phyloP scores from a whole-genome alignment of 2,113 vertebrate species.

The Hyperopisus bebe region DNA sequence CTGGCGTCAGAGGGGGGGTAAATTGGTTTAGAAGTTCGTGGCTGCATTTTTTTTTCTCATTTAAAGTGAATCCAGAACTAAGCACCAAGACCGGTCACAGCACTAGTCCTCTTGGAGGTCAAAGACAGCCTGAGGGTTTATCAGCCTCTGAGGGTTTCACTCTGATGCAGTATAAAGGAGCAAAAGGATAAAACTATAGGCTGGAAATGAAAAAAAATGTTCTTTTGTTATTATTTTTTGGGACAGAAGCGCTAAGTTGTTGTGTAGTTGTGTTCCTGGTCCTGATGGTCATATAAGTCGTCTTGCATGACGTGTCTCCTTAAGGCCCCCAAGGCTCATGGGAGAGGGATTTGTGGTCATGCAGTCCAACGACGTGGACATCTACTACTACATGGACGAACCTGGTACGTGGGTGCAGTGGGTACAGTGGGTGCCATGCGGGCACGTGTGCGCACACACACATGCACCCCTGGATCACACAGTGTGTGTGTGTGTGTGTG shows the following conservation, averaged over 20 bases:
- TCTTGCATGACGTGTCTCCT: background rate
- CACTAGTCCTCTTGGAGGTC: background rate
- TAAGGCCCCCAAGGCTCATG: constrained; percentile 90
- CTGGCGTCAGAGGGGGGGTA: background rate
- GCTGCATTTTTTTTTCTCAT: background rate
- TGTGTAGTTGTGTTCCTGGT: background rate
- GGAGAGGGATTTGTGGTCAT: constrained; percentile 98
- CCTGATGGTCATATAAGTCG: background rate
- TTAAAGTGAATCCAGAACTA: background rate
- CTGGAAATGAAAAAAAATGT: background rate
- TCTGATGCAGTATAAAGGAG: background rate
- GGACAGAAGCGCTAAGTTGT: background rate
- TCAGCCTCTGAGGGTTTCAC: background rate
- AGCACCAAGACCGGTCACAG: background rate
- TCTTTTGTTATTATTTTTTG: background rate
- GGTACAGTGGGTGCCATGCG: background rate
- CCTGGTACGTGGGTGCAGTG: constrained; percentile 66
- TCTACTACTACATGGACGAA: constrained; percentile 98
- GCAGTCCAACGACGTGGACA: constrained; percentile 98
- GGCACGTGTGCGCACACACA: background rate
- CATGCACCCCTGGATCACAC: background rate
- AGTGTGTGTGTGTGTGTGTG: constrained; percentile 4
- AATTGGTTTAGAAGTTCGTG: background rate
- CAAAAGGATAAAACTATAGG: background rate
- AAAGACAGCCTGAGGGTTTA: background rate